Evolutionary conservation across 2,888 invertebrate species (phyloP), one percentile per base, ranked within the genome.

Genomic region (Pollenia amentaria): DNA sequence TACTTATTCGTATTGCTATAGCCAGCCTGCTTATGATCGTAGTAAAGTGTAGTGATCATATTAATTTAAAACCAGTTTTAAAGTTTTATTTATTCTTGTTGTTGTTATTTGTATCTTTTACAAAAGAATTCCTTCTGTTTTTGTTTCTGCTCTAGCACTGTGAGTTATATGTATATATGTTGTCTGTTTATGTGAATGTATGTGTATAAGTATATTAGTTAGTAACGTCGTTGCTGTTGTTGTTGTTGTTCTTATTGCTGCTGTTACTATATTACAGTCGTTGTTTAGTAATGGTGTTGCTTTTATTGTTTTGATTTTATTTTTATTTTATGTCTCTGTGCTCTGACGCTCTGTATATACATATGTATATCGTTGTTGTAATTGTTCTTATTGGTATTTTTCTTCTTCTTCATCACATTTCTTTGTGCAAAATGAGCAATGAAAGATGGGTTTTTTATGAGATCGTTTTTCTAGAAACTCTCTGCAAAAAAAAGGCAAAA

Each of bases 61-160:
- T 92, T 92, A 91, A 92, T 92, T 92, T 91, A 90, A 92, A 92
- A 92, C 91, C 92, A 89, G 91, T 92, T 91, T 90, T 69, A 67
- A 75, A 18, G 89, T 89, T 89, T 85, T 53, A 48, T 55, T 64
- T 82, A 46, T 55, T 57, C 16, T 40, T 79, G 53, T 51, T 85
- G 53, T 82, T 87, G 82, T 81, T 88, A 69, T 87, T 85, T 75
- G 62, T 80, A 64, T 67, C 67, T 84, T 80, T 60, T 81, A 85
- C 76, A 86, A 85, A 86, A 82, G 86, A 86, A 86, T 86, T 88
- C 86, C 84, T 84, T 79, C 53, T 64, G 81, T 87, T 83, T 84
- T 87, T 75, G 60, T 85, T 79, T 16, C 46, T 78, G 60, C 67
- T 73, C 65, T 84, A 53, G 65, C 73, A 51, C 57, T 84, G 29